These are phyloP conservation scores for Oreochromis tanganicae DNA, from an alignment of 2,113 vertebrate genomes.

Conservation along the genomic window DNA sequence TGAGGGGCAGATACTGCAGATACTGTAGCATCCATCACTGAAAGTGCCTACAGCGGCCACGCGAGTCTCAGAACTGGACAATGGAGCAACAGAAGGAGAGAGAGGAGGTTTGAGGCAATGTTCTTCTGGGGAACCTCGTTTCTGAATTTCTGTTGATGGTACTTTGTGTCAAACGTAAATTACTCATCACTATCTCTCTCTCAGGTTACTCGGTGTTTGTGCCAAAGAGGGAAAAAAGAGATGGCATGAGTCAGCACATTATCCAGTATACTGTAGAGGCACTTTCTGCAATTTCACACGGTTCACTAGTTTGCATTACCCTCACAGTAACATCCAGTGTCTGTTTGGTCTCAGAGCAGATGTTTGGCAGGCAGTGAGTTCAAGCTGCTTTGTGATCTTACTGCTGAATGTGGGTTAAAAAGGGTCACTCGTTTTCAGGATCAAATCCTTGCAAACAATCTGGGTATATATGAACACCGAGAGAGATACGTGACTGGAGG, in stretches of 20 bases:
- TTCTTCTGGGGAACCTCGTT: background rate
- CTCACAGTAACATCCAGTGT: slow-evolving; percentile 29
- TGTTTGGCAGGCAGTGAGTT: slow-evolving; percentile 11
- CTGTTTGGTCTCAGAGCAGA: slow-evolving; percentile 37
- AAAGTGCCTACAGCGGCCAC: background rate
- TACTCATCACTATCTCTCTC: background rate
- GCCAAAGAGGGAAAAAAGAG: background rate
- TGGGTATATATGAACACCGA: background rate
- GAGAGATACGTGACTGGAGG: background rate
- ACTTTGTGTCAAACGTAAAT: slow-evolving; percentile 14
- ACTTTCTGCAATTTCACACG: slow-evolving; percentile 15
- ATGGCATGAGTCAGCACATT: slow-evolving; percentile 46
- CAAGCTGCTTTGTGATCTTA: background rate
- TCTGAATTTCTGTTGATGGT: background rate
- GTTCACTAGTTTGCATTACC: slow-evolving; percentile 36
- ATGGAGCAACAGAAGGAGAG: background rate
- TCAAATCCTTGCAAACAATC: background rate
- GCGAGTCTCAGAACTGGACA: background rate
- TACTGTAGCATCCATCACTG: background rate
- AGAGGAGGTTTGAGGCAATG: background rate
- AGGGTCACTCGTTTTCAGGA: background rate
- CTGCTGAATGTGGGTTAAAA: background rate
- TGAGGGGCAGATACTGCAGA: background rate
- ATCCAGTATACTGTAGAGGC: slow-evolving; percentile 5
- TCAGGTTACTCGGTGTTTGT: background rate